Evolutionary conservation across 2,888 invertebrate species (phyloP), one percentile per base, ranked within the genome.

Genomic region (Caenorhabditis uteleia): DNA sequence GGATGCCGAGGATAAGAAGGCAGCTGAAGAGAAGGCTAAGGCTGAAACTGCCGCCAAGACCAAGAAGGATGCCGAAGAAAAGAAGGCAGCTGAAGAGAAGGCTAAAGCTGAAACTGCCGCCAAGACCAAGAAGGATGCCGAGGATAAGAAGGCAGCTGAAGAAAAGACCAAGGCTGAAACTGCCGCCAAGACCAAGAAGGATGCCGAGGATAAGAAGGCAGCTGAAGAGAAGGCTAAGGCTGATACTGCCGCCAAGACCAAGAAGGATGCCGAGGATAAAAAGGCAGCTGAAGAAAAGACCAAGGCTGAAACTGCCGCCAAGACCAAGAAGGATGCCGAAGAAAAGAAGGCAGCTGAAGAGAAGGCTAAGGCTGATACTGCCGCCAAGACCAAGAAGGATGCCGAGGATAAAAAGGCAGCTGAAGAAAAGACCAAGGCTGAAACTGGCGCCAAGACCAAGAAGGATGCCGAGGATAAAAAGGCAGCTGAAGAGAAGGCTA

Each of bases 401-500:
- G 18, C 46, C 25, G 46, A 39, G 6, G 42, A 53, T n/a, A n/a
- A n/a, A 2, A 31, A 44, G 20, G 25, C 26, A 2, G 14, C 20
- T 20, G 21, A 4, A 34, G 25, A 21, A 20, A 26, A 16, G 14
- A 23, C n/a, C 16, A n/a, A 10, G 4, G 26, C 43, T 29, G 39
- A 18, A 12, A 42, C n/a, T 5, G 46, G 29, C 26, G 42, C 42
- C 40, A 16, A 54, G 50, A 34, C 31, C 21, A 49, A 49, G 48
- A 48, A 42, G 16, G 21, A n/a, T 8, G 36, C n/a, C n/a, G n/a
- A 18, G 2, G 58, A 58, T 27, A 46, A 58, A 31, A 58, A 60
- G 31, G 16, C 34, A n/a, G 21, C 39, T 18, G 21, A 23, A 10
- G 58, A 59, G 21, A 40, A 50, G 43, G n/a, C n/a, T n/a, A n/a